Evolutionary conservation across 2,113 vertebrate species (phyloP).

Genomic region (Cinclus cinclus): DNA sequence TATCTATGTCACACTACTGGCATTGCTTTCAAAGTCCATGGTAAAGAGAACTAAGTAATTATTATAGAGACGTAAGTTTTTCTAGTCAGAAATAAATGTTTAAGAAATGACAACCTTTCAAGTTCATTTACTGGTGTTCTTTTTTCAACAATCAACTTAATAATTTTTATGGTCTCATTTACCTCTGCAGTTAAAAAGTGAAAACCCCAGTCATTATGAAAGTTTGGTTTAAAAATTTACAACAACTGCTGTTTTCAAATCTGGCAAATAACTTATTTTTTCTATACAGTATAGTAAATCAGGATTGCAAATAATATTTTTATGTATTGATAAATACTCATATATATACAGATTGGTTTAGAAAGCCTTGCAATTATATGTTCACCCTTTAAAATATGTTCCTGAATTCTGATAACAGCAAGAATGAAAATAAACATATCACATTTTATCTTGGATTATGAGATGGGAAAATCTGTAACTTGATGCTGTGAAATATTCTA

Average conservation of each 20-base stretch:
- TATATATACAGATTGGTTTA: background rate
- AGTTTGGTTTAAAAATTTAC: background rate
- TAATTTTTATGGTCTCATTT: background rate
- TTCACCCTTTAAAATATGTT: background rate
- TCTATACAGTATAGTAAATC: background rate
- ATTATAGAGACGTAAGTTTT: background rate
- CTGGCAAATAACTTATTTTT: background rate
- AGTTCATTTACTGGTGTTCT: background rate
- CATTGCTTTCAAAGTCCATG: background rate
- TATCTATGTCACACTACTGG: background rate
- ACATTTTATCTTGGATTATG: background rate
- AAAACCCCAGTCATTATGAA: accelerated
- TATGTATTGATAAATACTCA: background rate
- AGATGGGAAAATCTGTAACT: background rate
- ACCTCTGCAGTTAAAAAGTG: background rate
- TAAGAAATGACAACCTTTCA: background rate
- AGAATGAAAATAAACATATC: background rate
- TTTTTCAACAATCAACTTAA: background rate
- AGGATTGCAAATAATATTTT: background rate
- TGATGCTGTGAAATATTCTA: background rate
- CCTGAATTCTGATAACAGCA: background rate
- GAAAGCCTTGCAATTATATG: background rate
- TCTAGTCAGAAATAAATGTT: background rate
- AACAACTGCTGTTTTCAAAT: background rate
- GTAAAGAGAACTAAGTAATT: background rate